Evolutionary conservation across 2,888 invertebrate genomes (phyloP), one percentile per base, ranked within the genome.

Genomic region (Eucera pruinosa): DNA sequence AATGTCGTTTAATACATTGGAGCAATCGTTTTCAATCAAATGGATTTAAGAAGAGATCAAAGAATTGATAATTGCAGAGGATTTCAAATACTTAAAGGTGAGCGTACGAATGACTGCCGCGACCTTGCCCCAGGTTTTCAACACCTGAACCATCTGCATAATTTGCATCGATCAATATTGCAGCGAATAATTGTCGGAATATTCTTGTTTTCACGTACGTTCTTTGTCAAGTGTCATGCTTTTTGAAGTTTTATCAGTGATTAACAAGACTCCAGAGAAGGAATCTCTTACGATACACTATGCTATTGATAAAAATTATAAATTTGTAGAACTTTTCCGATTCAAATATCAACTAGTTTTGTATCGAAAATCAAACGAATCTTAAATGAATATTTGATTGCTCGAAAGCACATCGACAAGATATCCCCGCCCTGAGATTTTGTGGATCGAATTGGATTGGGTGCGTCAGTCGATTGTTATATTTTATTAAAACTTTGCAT

Each of bases 101-200:
- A n/a, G 54, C 39, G 48, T 62, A 36, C 36, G 18, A 76, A 67
- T 67, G 27, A 62, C 25, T 57, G 36, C 0, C 27, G 6, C 33
- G 47, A 58, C 65, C 75, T 78, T 75, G 69, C 30, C 27, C 43
- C 36, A 33, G 36, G 54, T 64, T 77, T 73, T 70, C 50, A 68
- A 58, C 60, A 60, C 33, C 60, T 68, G 43, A 75, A 77, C 64
- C 54, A 57, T 73, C 76, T 57, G 73, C 67, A 77, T 77, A 73
- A 75, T 78, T 76, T 66, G 61, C 45, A 58, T 74, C 68, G 74
- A 68, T 74, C 74, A 52, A 78, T 68, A 77, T 73, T 67, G 57
- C 67, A 64, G 52, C 27, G 61, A 73, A 77, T 67, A 73, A 77
- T 73, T 73, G 39, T 52, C 23, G 41, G 45, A 27, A 50, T 45